Base-by-base conservation (phyloP, 1,140 invertebrate genomes). In the Cyclina sinensis region DNA sequence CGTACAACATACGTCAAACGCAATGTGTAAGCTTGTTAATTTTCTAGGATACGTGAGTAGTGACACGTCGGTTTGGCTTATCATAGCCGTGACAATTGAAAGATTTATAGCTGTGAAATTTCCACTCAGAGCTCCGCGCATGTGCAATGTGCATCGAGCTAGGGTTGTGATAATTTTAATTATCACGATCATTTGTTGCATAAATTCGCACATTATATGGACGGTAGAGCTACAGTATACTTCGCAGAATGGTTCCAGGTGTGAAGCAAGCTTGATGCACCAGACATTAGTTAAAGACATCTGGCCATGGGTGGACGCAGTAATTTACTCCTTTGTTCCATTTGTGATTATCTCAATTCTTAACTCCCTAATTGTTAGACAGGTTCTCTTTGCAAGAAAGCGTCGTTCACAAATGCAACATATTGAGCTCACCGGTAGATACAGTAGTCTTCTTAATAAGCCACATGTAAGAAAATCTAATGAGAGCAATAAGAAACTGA, bases 81-180 rank as follows among this genome's bases (percentile, higher is more conserved):
- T 95, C n/a, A 93, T 96, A 21, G 94, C 94, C 3, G 94, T 96
- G 14, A 96, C 95, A 2, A 70, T 94, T 7, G 95, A 96, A 84
- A 89, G 95, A 12, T 95, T 91, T 82, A 95, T 95, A 59, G 95
- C 94, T 39, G 94, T 95, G 11, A 93, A 93, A 35, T 90, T 91
- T 83, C 95, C 95, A 12, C 89, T 95, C 18, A 82, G 90, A 32
- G 94, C 95, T 9, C 91, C 78, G 30, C 35, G 79, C 16, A 91
- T 95, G 73, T 95, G 94, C 84, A 94, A 93, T 62, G 86, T 92
- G 3, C 83, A 73, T 37, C 80, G 93, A n/a, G 94, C 95, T 35
- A 91, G 89, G 21, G 76, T 90, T 54, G 92, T 93, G 11, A 91
- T 94, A 51, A 39, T 91, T 5, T 37, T 82, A 0, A 89, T 94